These are phyloP conservation scores for Saxidomus purpurata DNA, from an alignment of 1,140 invertebrate genomes.

Conservation along the genomic window DNA sequence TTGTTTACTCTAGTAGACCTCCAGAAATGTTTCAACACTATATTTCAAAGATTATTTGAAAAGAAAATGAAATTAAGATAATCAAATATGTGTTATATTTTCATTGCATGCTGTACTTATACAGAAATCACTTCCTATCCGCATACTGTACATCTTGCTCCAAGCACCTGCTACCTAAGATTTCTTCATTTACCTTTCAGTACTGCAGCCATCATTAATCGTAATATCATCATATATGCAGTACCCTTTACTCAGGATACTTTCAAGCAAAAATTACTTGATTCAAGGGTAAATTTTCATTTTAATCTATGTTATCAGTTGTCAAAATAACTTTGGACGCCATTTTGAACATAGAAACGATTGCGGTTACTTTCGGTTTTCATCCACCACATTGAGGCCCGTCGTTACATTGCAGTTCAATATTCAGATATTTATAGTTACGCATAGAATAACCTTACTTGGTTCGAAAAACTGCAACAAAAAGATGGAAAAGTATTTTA, in stretches of 20 bases:
- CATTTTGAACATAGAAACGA: conserved; percentile 65
- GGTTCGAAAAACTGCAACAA: no score
- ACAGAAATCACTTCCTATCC: neutral
- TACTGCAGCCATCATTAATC: conserved; percentile 64
- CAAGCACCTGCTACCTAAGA: neutral
- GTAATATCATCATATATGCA: conserved; percentile 54
- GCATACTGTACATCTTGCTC: conserved; percentile 5
- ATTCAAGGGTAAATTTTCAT: neutral
- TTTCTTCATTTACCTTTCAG: conserved; percentile 57
- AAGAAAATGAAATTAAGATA: no score
- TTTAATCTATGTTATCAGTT: conserved; percentile 45
- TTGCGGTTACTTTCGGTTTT: conserved; percentile 38
- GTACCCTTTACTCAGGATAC: conserved; percentile 49
- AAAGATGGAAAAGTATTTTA: no score
- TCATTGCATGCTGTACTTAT: no score
- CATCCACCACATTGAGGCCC: neutral
- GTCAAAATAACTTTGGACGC: conserved; percentile 60
- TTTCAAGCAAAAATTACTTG: neutral
- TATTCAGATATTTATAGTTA: no score
- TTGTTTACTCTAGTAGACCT: no score
- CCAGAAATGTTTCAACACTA: no score
- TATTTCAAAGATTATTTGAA: no score
- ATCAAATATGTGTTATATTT: no score
- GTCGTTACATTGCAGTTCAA: neutral
- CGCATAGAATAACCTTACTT: no score